phyloP scores from a whole-genome alignment of 2,797 vertebrate genomes.

The Scleropages formosus region DNA sequence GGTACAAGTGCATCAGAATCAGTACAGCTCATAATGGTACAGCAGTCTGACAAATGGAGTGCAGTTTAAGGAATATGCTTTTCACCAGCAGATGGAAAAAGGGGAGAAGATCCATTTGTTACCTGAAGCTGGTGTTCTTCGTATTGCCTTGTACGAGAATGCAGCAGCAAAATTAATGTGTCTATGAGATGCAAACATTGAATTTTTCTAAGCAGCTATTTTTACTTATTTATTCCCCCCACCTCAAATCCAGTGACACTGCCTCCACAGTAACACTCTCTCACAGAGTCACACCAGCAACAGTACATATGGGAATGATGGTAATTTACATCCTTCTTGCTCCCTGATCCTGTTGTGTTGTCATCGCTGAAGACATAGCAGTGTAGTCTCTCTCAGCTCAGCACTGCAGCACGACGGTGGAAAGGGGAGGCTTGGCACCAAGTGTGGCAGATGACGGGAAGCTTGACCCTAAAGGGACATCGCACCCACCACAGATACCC shows the following conservation, averaged over 20 bases:
- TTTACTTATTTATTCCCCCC: not conserved
- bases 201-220: not conserved
- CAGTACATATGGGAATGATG: slow-evolving; percentile 6
- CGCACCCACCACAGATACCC: not conserved
- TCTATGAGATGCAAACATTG: not conserved
- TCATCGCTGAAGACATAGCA: slow-evolving; percentile 2
- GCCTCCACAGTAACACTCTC: not conserved
- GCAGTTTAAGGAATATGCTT: too few relatives aligned
- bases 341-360: not conserved
- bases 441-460: not conserved
- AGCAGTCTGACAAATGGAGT: too few relatives aligned
- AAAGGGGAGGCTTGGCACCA: slow-evolving; percentile 5
- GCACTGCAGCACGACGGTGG: not conserved
- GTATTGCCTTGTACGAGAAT: not conserved
- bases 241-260: not conserved
- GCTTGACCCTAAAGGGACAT: not conserved
- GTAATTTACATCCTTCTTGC: not conserved
- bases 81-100: too few relatives aligned
- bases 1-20: too few relatives aligned
- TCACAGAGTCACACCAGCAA: not conserved
- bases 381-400: not conserved
- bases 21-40: too few relatives aligned
- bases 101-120: too few relatives aligned
- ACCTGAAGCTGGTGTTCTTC: not conserved
- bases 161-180: not conserved